phyloP scores from a whole-genome alignment of 2,888 invertebrate genomes.

The Ophion slaviceki region DNA sequence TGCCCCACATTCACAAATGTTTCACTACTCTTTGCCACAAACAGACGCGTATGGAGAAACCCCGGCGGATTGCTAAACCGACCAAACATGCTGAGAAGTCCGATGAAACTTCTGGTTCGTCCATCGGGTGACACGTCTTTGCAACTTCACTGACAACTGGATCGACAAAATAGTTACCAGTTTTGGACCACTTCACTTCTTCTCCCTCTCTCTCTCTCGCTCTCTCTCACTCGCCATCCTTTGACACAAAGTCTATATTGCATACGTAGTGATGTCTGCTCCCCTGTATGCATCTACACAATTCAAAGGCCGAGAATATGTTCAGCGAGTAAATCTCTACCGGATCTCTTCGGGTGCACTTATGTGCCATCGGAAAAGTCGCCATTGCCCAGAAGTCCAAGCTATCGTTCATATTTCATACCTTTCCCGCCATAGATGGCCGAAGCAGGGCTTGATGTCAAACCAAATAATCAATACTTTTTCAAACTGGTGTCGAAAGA shows the following conservation, averaged over 20 bases:
- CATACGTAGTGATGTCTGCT: constrained; percentile 12
- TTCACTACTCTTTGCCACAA: constrained; percentile 52
- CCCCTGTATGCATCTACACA: background rate
- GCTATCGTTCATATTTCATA: background rate
- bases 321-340: background rate
- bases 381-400: background rate
- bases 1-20: constrained; percentile 45
- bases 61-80: constrained; percentile 36
- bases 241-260: constrained; percentile 28
- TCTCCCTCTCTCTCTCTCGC: background rate
- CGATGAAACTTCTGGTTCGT: constrained; percentile 61
- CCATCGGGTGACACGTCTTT: constrained; percentile 25
- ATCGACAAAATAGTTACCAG: constrained; percentile 44
- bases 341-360: background rate
- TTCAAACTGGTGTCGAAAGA: no score
- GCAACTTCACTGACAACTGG: constrained; percentile 20
- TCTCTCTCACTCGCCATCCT: background rate
- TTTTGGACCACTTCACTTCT: constrained; percentile 9
- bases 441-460: no score
- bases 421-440: background rate
- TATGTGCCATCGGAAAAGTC: background rate
- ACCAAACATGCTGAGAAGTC: constrained; percentile 64
- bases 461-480: no score
- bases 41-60: constrained; percentile 35
- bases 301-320: background rate